Percentiles rank a stretch among this genome's conserved stretches.
These are phyloP conservation scores for Campylorhamphus procurvoides DNA, from an alignment of 2,113 vertebrate species.

Conservation along the genomic window DNA sequence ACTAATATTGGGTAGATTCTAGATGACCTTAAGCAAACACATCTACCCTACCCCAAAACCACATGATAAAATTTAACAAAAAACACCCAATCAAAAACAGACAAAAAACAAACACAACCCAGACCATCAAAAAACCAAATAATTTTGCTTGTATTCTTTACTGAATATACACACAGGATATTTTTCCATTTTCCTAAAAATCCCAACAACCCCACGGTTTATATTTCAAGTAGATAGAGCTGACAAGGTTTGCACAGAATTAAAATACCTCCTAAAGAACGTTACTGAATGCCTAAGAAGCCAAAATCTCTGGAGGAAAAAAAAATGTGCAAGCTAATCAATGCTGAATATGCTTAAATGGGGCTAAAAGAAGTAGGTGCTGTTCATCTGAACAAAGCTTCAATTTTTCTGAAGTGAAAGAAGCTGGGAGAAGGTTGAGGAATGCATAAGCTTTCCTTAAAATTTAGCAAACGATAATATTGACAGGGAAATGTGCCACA, in stretches of 20 bases:
- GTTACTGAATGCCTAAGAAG: constrained; percentile 31
- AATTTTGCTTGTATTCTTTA: not conserved
- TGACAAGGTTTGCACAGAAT: not conserved
- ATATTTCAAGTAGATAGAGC: not conserved
- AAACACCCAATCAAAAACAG: not conserved
- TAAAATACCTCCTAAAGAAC: constrained; percentile 13
- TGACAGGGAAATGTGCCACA: not conserved
- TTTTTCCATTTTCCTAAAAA: not conserved
- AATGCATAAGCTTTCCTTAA: not conserved
- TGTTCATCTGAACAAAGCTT: constrained; percentile 35
- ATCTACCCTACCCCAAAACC: not conserved
- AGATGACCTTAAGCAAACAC: not conserved
- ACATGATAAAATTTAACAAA: not conserved
- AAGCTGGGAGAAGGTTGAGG: not conserved
- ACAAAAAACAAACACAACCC: not conserved
- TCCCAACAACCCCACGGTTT: not conserved
- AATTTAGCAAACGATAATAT: constrained; percentile 18
- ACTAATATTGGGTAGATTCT: not conserved
- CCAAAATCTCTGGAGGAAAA: not conserved
- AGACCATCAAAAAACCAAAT: not conserved
- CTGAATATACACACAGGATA: not conserved
- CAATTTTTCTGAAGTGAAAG: not conserved
- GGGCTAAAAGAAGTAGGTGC: not conserved
- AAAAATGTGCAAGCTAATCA: constrained; percentile 7
- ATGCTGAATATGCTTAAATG: constrained; percentile 16